Conservation (phyloP, 2,888 invertebrate genomes). For the Leucania comma region DNA sequence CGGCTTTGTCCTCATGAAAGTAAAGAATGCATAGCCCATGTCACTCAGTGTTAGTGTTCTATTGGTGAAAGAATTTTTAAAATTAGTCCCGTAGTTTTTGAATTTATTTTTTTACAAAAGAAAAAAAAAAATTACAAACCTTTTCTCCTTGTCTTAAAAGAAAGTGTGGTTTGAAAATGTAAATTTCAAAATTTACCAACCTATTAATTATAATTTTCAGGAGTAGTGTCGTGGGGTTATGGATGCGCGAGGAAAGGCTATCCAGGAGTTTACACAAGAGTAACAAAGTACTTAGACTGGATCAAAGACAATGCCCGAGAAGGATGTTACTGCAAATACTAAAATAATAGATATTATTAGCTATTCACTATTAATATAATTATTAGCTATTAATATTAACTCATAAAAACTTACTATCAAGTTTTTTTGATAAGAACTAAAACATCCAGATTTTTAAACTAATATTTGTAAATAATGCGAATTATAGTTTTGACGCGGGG, state of each 20-base stretch:
- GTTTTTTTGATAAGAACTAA: not conserved
- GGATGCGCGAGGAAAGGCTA: constrained; percentile 96
- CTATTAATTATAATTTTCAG: constrained; percentile 80
- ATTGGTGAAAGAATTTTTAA: too few species aligned
- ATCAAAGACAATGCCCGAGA: constrained; percentile 94
- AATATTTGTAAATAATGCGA: not conserved
- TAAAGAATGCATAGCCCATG: too few species aligned
- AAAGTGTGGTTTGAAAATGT: too few species aligned
- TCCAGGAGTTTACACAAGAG: constrained; percentile 96
- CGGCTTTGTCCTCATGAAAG: too few species aligned
- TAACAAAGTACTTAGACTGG: constrained; percentile 96
- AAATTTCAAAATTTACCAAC: not conserved
- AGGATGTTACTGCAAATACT: constrained; percentile 95
- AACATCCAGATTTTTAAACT: not conserved
- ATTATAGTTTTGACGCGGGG: not conserved
- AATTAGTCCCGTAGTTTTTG: too few species aligned
- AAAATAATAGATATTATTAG: constrained; percentile 17
- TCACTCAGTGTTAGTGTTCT: too few species aligned
- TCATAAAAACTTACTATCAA: not conserved
- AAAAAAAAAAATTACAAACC: too few species aligned
- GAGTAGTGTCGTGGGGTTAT: constrained; percentile 97
- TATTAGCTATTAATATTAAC: too few species aligned
- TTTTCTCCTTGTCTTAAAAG: not conserved
- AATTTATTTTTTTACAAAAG: too few species aligned
- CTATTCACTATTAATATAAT: too few species aligned